Percentiles rank a stretch among this genome's conserved stretches.
Conservation (phyloP, 1,140 invertebrate species). For the Pristionchus pacificus region DNA sequence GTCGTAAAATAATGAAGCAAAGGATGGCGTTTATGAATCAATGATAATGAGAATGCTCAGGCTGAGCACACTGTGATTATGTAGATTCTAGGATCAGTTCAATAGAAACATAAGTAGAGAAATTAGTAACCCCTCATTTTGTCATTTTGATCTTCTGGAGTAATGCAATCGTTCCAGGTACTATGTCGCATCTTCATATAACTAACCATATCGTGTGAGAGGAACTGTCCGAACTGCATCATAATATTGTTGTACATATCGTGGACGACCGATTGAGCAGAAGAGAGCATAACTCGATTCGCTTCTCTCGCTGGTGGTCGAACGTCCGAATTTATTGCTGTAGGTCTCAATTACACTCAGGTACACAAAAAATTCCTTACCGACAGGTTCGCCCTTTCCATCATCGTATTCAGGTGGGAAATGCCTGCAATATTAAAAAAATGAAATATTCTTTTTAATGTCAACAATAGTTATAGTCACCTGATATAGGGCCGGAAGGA, state of each 20-base stretch:
- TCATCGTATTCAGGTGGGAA: constrained; percentile 50
- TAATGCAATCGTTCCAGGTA: too few species aligned
- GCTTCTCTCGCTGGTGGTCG: constrained; percentile 49
- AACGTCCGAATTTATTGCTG: constrained; percentile 39
- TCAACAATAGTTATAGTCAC: too few species aligned
- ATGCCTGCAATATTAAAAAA: constrained; percentile 39
- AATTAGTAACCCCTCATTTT: too few species aligned
- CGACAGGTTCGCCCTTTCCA: constrained; percentile 42
- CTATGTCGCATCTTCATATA: too few species aligned
- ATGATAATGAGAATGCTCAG: too few species aligned
- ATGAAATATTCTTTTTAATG: constrained; percentile 10
- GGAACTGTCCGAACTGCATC: constrained; percentile 58
- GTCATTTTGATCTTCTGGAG: too few species aligned
- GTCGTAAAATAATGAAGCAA: too few species aligned
- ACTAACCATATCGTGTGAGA: constrained; percentile 52
- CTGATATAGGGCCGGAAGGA: constrained; percentile 51
- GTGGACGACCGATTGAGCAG: constrained; percentile 42
- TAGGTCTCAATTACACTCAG: constrained; percentile 2
- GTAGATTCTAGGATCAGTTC: too few species aligned
- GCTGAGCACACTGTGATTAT: too few species aligned
- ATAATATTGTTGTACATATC: constrained; percentile 50
- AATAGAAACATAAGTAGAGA: too few species aligned
- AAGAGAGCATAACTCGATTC: constrained; percentile 46
- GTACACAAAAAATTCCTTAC: constrained; percentile 32
- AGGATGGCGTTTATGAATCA: too few species aligned